Conservation (phyloP, 2,888 invertebrate genomes). For the Iselma pallidipennis region DNA sequence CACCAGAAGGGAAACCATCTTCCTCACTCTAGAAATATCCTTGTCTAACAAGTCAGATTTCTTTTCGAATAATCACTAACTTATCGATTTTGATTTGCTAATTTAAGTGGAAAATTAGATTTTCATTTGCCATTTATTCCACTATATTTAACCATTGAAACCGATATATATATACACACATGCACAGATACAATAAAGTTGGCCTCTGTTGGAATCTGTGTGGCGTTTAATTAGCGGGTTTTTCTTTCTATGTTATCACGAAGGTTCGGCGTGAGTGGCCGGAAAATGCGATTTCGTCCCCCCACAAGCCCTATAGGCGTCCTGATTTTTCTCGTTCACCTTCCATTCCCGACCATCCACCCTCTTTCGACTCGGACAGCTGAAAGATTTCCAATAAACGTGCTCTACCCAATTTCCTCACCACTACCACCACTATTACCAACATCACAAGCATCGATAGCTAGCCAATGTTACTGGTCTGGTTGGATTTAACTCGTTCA, state of each 20-base stretch:
- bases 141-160: too few species aligned
- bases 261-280: background rate
- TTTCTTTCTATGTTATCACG: background rate
- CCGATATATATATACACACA: too few species aligned
- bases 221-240: background rate
- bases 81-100: too few species aligned
- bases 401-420: constrained; percentile 54
- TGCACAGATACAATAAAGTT: too few species aligned
- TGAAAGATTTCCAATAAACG: constrained; percentile 59
- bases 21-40: background rate
- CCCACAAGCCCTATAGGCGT: constrained; percentile 11
- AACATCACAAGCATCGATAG: constrained; percentile 41
- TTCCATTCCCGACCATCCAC: too few species aligned
- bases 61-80: background rate
- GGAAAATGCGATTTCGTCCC: constrained; percentile 51
- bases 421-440: constrained; percentile 43
- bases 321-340: background rate
- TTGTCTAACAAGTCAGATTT: background rate
- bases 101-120: too few species aligned
- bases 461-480: constrained; percentile 33
- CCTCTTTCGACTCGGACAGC: constrained; percentile 49
- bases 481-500: constrained; percentile 46
- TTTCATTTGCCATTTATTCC: too few species aligned
- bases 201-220: background rate
- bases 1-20: background rate